Evolutionary conservation across 2,888 invertebrate genomes (phyloP), one percentile per base, ranked within the genome.

Genomic region (Lasioglossum figueresi): DNA sequence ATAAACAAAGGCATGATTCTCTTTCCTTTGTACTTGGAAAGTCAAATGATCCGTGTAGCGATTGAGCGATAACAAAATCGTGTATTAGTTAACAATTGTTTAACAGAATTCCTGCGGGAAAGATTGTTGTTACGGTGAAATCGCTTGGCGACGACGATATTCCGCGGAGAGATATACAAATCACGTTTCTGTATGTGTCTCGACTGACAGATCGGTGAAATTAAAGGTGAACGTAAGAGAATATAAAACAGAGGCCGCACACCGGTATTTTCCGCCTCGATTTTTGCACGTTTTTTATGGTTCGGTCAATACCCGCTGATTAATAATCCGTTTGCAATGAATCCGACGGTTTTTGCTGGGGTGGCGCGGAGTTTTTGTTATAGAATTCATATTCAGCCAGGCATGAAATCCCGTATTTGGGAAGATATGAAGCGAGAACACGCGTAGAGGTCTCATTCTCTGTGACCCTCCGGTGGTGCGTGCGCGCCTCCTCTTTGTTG

Each of bases 401-500:
- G 80, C 72, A 83, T 83, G 76, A 87, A 86, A 81, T 87, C 80
- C 73, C 73, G 70, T 78, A 81, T 80, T 79, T 79, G 34, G 74
- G 76, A 86, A 88, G 84, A 82, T 84, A 88, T 72, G 82, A 84
- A 82, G 87, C 81, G 86, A 82, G 82, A 79, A 87, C 74, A 84
- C 63, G 85, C 83, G 80, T 85, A 31, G 63, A 89, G 87, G 89
- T 87, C 82, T 88, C 73, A 83, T 83, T 77, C 79, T 66, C 72
- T 56, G 80, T 77, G 68, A 79, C 75, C 80, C 79, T 80, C 40
- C 77, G 66, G 79, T 73, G 82, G 76, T 79, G 84, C 85, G 88
- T 82, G 73, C 76, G 82, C 72, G 82, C 72, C 80, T 84, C 72
- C 84, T 82, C 90, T 92, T 93, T 93, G 92, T 91, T 90, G 89